phyloP scores from a whole-genome alignment of 2,797 vertebrate genomes.

The Meriones psammophilus region DNA sequence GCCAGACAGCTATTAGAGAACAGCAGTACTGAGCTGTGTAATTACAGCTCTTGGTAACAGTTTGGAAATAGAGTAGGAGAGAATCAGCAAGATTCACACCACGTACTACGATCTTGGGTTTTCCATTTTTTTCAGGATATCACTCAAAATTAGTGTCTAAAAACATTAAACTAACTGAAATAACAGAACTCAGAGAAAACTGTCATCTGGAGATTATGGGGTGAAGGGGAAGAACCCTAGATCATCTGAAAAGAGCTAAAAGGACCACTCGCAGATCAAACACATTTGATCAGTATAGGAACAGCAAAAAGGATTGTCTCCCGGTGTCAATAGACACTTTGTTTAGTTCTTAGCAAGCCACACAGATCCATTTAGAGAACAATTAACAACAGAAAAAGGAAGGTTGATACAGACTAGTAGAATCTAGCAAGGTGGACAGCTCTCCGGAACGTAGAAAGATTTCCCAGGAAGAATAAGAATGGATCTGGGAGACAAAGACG shows the following conservation, averaged over 20 bases:
- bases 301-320: background rate
- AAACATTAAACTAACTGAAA: background rate
- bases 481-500: background rate
- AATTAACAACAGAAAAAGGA: background rate
- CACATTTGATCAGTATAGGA: background rate
- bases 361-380: background rate
- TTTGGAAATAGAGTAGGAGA: background rate
- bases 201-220: background rate
- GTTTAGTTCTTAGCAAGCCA: conserved; percentile 6
- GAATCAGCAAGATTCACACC: background rate
- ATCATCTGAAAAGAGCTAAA: background rate
- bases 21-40: background rate
- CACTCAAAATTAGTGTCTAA: background rate
- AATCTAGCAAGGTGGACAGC: background rate
- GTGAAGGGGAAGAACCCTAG: background rate
- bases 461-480: background rate
- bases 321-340: background rate
- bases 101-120: accelerated
- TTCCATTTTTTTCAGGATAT: background rate
- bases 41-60: background rate
- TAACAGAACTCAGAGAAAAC: background rate
- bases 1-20: background rate
- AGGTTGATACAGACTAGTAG: background rate
- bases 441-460: background rate
- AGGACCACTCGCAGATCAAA: background rate